Evolutionary conservation across 2,888 invertebrate genomes (phyloP).

Genomic region (Archips xylosteana): DNA sequence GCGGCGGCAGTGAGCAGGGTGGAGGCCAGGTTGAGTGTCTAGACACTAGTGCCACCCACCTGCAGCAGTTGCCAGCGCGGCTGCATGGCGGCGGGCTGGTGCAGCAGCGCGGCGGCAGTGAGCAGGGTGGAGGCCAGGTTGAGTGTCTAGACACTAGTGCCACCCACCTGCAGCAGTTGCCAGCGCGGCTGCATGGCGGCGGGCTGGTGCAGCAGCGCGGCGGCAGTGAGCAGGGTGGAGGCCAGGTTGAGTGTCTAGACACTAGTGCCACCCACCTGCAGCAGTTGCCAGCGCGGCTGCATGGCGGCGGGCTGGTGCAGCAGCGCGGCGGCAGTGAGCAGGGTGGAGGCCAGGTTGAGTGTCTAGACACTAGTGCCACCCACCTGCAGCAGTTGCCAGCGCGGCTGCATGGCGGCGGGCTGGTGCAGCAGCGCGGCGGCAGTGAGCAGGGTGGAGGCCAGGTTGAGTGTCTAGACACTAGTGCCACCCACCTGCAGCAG

Average conservation of each 20-base stretch:
- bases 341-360: conserved; percentile 95
- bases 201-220: conserved; percentile 91
- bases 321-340: conserved; percentile 94
- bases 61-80: no score
- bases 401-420: conserved; percentile 87
- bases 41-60: conserved; percentile 89
- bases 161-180: conserved; percentile 56
- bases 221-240: conserved; percentile 94
- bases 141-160: conserved; percentile 67
- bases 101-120: conserved; percentile 92
- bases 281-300: conserved; percentile 75
- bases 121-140: conserved; percentile 91
- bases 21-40: conserved; percentile 93
- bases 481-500: conserved; percentile 79
- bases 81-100: conserved; percentile 86
- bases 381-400: conserved; percentile 2
- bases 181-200: conserved; percentile 85
- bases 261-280: conserved; percentile 79
- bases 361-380: conserved; percentile 79
- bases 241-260: conserved; percentile 90
- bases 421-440: conserved; percentile 91
- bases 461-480: conserved; percentile 85
- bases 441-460: conserved; percentile 96
- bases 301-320: conserved; percentile 88
- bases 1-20: conserved; percentile 95